A percentile compares a stretch with the other conserved stretches of the same genome.
phyloP scores from a whole-genome alignment of 2,888 invertebrate genomes.

The Drosophila anceps region DNA sequence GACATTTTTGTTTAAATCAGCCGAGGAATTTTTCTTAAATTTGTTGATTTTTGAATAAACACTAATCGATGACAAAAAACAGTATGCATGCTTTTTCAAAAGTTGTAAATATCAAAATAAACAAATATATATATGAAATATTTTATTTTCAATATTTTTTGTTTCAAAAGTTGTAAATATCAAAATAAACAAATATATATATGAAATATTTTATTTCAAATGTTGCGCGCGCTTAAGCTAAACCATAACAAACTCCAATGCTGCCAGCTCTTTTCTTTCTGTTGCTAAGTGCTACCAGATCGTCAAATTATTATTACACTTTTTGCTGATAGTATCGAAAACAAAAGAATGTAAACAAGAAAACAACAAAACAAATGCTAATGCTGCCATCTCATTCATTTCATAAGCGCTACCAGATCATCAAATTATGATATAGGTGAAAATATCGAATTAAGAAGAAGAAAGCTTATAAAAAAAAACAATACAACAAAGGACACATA shows the following conservation, averaged over 20 bases:
- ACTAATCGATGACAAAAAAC: constrained; percentile 13
- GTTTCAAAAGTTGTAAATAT: background rate
- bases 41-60: constrained; percentile 3
- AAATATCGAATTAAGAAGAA: constrained; percentile 21
- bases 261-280: background rate
- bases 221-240: constrained; percentile 7
- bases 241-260: background rate
- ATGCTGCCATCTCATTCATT: background rate
- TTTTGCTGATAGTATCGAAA: background rate
- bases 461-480: constrained; percentile 18
- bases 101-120: background rate
- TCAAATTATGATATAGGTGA: background rate
- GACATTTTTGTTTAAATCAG: constrained; percentile 60
- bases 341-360: background rate
- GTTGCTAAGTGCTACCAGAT: constrained; percentile 16
- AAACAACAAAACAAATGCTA: background rate
- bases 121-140: background rate
- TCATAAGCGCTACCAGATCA: constrained; percentile 23
- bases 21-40: constrained; percentile 24
- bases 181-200: background rate
- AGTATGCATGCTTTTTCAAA: background rate
- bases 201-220: background rate
- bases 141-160: too few species aligned
- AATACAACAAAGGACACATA: constrained; percentile 32
- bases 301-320: background rate